A percentile compares a stretch with the other conserved stretches of the same genome.
phyloP scores from a whole-genome alignment of 2,113 vertebrate genomes.

The Bubo blakistoni region DNA sequence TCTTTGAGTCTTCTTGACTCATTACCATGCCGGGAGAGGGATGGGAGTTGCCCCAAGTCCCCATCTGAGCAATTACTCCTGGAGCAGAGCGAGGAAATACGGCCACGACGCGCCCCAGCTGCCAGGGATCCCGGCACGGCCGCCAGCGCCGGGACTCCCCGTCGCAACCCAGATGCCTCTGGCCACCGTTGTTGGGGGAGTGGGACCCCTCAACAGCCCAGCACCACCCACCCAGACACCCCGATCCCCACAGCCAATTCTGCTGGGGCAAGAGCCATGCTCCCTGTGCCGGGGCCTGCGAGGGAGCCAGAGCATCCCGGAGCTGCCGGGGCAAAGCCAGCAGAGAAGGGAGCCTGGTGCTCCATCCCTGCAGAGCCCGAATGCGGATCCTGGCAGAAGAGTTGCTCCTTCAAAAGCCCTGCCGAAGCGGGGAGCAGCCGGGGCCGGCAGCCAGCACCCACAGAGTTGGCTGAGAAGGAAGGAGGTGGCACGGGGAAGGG shows the following conservation, averaged over 20 bases:
- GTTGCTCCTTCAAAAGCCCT: background rate
- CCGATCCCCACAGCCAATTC: background rate
- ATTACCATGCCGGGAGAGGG: slow-evolving; percentile 69
- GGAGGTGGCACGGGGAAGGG: background rate
- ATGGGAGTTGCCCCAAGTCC: slow-evolving; percentile 61
- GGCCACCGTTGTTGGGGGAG: background rate
- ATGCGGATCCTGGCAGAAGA: background rate
- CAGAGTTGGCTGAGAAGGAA: background rate
- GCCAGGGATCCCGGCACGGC: slow-evolving; percentile 41
- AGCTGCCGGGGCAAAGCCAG: background rate
- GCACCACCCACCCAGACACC: background rate
- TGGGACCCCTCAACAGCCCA: background rate
- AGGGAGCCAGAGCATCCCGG: background rate
- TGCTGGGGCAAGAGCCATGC: fast-evolving
- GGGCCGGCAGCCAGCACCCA: background rate
- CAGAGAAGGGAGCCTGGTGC: fast-evolving
- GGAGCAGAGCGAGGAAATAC: slow-evolving; percentile 41
- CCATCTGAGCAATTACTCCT: slow-evolving; percentile 54
- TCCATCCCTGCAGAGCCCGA: background rate
- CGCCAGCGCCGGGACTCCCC: background rate
- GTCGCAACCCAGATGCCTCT: background rate
- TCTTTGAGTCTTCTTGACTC: slow-evolving; percentile 70
- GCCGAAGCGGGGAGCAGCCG: fast-evolving
- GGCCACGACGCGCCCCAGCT: background rate
- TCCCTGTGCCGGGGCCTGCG: fast-evolving